A percentile compares a stretch with the other conserved stretches of the same genome.
Conservation (phyloP, 2,888 invertebrate species). For the Torymus auratus region DNA sequence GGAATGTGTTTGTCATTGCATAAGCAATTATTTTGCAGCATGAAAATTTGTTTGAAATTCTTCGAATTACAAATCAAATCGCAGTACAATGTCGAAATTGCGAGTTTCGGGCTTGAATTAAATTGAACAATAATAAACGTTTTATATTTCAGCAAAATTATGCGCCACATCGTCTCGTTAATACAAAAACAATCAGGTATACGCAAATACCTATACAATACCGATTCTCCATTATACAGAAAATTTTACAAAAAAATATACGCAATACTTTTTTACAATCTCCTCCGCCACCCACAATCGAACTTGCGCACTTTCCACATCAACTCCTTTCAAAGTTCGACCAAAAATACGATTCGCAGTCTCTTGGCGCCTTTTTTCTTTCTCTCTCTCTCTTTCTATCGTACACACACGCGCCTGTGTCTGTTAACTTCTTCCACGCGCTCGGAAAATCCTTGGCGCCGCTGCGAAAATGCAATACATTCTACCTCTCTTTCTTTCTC, state of each 20-base stretch:
- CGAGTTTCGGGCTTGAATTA: too few species aligned
- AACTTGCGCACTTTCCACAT: not conserved
- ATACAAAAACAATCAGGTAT: too few species aligned
- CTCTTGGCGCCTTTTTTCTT: conserved; percentile 17
- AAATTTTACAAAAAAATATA: conserved; percentile 15
- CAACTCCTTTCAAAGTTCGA: not conserved
- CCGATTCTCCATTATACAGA: too few species aligned
- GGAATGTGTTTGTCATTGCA: too few species aligned
- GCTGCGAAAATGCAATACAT: not conserved
- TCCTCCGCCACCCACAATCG: not conserved
- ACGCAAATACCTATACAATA: too few species aligned
- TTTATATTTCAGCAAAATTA: too few species aligned
- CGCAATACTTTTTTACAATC: not conserved
- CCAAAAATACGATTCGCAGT: not conserved
- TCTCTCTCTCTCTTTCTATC: not conserved
- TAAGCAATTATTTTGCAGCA: too few species aligned
- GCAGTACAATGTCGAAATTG: too few species aligned
- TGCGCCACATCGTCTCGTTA: too few species aligned
- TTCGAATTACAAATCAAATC: too few species aligned
- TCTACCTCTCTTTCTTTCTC: not conserved
- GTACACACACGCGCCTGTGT: not conserved
- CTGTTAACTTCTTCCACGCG: not conserved
- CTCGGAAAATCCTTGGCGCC: conserved; percentile 1
- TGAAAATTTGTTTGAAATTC: too few species aligned
- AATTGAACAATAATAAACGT: too few species aligned